Base-by-base conservation (phyloP, 2,888 invertebrate species). In the Lasioglossum figueresi region DNA sequence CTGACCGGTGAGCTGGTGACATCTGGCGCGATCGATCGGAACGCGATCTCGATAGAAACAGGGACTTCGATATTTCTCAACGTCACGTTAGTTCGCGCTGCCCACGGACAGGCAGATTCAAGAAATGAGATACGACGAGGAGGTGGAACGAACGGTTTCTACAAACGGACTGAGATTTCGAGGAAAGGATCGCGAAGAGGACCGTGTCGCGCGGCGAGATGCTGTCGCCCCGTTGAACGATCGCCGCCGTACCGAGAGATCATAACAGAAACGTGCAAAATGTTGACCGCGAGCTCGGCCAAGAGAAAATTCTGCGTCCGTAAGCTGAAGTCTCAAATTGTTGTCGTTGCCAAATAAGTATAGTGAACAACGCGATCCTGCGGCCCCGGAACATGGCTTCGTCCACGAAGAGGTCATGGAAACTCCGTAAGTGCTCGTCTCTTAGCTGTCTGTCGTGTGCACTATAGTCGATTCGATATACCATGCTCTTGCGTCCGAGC, bases 361-460 rank as follows among this genome's bases (percentile, higher is more conserved):
- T 56, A 93, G 89, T 90, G 92, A 89, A 91, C 86, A 86, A 90
- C 90, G 88, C 89, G 88, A 92, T 89, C 88, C 89, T 87, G 87
- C 89, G 89, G 89, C 90, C 91, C 89, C 88, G 80, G 88, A 92
- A 90, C 90, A 95, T 95, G 95, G 95, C 95, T 93, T 94, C 96
- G 92, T 95, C 95, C 90, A 95, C 96, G 90, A 96, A 97, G 95
- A 96, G 97, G 96, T 97, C 97, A 95, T 97, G 97, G 97, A 97
- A 97, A 96, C 96, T 98, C 91, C 97, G 98, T 98, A 96, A 96
- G 98, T 97, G 79, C 80, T 72, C 82, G 76, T 85, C 31, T 37
- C 83, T 87, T 63, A 34, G 19, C 77, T 59, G 34, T 63, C 31
- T 78, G 75, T 45, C 45, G 23, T 48, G 63, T 75, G 71, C 27